phyloP scores from a whole-genome alignment of 2,888 invertebrate genomes.

The Synergus gifuensis region DNA sequence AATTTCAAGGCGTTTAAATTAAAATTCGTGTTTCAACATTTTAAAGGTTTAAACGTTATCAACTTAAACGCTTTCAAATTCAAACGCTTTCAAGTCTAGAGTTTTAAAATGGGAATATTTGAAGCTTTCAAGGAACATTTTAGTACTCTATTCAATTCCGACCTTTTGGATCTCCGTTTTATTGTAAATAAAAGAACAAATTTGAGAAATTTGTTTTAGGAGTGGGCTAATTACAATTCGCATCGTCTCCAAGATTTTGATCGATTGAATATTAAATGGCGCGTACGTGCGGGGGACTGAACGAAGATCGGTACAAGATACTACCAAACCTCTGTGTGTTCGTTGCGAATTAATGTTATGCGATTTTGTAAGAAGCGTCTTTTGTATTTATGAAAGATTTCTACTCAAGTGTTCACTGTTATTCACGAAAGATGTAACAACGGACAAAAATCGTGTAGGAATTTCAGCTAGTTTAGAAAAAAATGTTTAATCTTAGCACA shows the following conservation, averaged over 20 bases:
- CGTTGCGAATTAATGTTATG: conserved; percentile 66
- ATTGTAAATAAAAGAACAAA: conserved; percentile 6
- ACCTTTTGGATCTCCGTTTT: conserved; percentile 15
- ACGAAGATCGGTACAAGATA: conserved; percentile 48
- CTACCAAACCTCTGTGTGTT: conserved; percentile 71
- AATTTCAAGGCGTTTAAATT: conserved; percentile 17
- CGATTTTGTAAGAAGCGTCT: conserved; percentile 66
- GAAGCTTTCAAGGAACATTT: not conserved
- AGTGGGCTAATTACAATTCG: conserved; percentile 4
- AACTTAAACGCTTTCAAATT: not conserved
- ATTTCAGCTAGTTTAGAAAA: conserved; percentile 52
- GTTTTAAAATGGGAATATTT: not conserved
- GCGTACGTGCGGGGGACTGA: conserved; percentile 23
- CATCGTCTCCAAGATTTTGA: conserved; percentile 10
- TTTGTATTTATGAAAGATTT: conserved; percentile 64
- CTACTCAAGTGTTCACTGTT: conserved; percentile 72
- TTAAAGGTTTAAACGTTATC: not conserved
- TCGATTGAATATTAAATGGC: conserved; percentile 22
- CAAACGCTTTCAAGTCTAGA: conserved; percentile 17
- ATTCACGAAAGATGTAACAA: conserved; percentile 62
- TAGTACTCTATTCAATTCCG: not conserved
- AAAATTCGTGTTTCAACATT: conserved; percentile 5
- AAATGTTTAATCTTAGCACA: conserved; percentile 32
- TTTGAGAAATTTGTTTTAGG: not conserved
- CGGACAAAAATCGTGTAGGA: conserved; percentile 61